A percentile compares a stretch with the other conserved stretches of the same genome.
Conservation (phyloP, 2,113 vertebrate species). For the Oncorhynchus gorbuscha region DNA sequence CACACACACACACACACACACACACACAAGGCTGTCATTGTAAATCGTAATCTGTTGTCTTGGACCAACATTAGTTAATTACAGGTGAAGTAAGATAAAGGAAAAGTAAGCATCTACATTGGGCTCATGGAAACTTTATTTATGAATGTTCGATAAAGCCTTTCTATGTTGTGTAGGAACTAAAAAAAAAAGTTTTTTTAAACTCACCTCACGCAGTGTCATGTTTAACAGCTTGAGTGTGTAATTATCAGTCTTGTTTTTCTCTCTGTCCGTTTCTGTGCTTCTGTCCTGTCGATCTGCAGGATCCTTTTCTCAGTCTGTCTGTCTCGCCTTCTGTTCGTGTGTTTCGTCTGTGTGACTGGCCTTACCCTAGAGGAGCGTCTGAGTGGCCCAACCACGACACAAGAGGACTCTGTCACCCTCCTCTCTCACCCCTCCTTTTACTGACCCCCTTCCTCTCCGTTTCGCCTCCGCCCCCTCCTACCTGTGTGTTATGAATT, state of each 20-base stretch:
- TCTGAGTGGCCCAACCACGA: conserved; percentile 61
- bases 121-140: too few relatives aligned
- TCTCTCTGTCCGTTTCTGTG: conserved; percentile 11
- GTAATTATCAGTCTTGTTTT: not conserved
- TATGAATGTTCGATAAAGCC: too few relatives aligned
- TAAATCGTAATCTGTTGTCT: too few relatives aligned
- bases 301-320: not conserved
- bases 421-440: conserved; percentile 28
- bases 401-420: conserved; percentile 24
- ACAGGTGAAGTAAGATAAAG: too few relatives aligned
- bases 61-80: too few relatives aligned
- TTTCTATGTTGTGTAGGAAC: too few relatives aligned
- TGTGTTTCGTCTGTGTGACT: conserved; percentile 12
- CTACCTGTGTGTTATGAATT: not conserved
- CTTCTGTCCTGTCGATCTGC: not conserved
- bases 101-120: too few relatives aligned
- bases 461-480: not conserved
- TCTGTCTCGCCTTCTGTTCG: conserved; percentile 13
- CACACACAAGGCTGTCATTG: too few relatives aligned
- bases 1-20: too few relatives aligned
- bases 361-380: conserved; percentile 45
- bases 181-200: not conserved
- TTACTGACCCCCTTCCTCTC: not conserved
- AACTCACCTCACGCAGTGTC: conserved; percentile 74
- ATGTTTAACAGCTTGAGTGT: conserved; percentile 42